Evolutionary conservation across 1,140 invertebrate species (phyloP), one percentile per base, ranked within the genome.

Genomic region (Hypothenemus hampei): DNA sequence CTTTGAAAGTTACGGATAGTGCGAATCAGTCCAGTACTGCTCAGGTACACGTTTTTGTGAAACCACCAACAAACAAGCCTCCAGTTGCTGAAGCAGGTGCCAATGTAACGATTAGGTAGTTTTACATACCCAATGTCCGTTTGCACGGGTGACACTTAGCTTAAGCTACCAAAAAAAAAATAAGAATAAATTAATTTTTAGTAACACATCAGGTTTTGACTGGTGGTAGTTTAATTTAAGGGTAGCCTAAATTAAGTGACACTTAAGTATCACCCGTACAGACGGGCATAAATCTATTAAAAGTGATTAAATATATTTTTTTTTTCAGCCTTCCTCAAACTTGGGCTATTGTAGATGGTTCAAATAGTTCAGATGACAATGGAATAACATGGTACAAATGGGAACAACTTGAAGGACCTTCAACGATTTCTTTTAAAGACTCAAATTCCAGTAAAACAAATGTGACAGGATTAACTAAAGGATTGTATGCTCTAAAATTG

Each of bases 1-100:
- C 89, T 6, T 73, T 97, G 3, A 93, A 91, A 77, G 93, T 97
- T 2, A 94, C 88, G 4, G 93, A 97, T 65, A 85, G 84, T 54
- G 86, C 87, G 2, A 87, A 87, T 2, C 92, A 96, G 74, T 85
- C 80, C 4, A 91, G 88, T 22, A 85, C 84, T 1, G 87, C 91
- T 0, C 88, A 85, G 62, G 68, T 65, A 33, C 89, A 91, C 67
- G 91, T 97, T 1, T 94, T 95, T 74, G 93, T 97, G 0, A 94
- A 95, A 69, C 85, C 85, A 31, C 87, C 89, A 3, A 89, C 86
- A 1, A 91, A 92, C 69, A 84, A 85, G 58, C 88, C 89, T 11
- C 89, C 89, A 0, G 77, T 80, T 60, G 89, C 90, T 69, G 74
- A 75, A 61, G 81, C 80, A 4, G 80, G 79, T 11, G 61, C 62